These are phyloP conservation scores for Drosophila formosana DNA, from an alignment of 2,888 invertebrate species.

Conservation along the genomic window DNA sequence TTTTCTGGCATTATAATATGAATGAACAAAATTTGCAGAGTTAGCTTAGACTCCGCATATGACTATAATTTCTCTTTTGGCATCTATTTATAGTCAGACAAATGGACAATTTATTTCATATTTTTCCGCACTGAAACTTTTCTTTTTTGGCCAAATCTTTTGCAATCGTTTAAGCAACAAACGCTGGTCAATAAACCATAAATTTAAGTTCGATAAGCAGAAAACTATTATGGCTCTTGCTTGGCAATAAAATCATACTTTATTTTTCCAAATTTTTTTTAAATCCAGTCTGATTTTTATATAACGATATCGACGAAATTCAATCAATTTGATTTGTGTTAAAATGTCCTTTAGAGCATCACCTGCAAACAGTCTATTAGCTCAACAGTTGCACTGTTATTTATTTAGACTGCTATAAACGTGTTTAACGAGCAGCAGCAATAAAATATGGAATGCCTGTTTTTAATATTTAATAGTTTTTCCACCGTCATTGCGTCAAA, in stretches of 20 bases:
- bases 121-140: slow-evolving; percentile 1
- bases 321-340: background rate
- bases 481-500: background rate
- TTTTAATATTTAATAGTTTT: slow-evolving; percentile 14
- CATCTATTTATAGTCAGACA: background rate
- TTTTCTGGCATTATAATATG: background rate
- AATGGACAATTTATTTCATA: slow-evolving; percentile 2
- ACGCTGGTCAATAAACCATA: slow-evolving; percentile 1
- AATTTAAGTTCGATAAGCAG: background rate
- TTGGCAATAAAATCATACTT: background rate
- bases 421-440: slow-evolving; percentile 1
- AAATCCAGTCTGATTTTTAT: background rate
- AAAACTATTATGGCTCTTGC: background rate
- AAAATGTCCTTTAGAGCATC: background rate
- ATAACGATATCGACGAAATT: background rate
- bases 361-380: background rate
- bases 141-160: background rate
- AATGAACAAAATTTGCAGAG: background rate
- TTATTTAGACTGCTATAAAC: slow-evolving; percentile 2
- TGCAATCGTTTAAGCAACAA: background rate
- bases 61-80: background rate
- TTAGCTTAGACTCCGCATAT: background rate
- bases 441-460: slow-evolving; percentile 17
- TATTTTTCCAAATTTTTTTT: background rate
- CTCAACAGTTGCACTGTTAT: slow-evolving; percentile 2